Percentiles rank a stretch among this genome's conserved stretches.
Conservation (phyloP, 2,888 invertebrate species). For the Pseudeuparius sepicola region DNA sequence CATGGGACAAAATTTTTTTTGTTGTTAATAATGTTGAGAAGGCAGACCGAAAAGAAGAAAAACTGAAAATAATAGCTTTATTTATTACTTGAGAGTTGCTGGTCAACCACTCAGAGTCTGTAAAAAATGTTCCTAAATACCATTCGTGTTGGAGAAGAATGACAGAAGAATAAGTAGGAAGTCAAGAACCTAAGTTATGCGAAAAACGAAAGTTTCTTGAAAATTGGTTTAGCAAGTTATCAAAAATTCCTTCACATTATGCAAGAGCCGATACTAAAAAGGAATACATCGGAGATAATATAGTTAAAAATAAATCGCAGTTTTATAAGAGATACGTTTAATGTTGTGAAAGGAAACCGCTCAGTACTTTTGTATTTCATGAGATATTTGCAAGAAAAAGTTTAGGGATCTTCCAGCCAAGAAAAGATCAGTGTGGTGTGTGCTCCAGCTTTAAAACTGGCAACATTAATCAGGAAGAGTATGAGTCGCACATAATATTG, state of each 20-base stretch:
- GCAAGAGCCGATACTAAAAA: slow-evolving; percentile 11
- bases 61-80: slow-evolving; percentile 6
- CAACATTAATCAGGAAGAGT: slow-evolving; percentile 6
- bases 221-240: slow-evolving; percentile 10
- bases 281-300: slow-evolving; percentile 10
- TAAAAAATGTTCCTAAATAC: background rate
- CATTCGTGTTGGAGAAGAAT: slow-evolving; percentile 7
- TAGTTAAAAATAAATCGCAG: slow-evolving; percentile 10
- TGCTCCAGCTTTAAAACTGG: slow-evolving; percentile 8
- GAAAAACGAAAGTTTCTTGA: slow-evolving; percentile 7
- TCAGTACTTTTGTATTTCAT: too few relatives aligned
- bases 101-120: slow-evolving; percentile 8
- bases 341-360: slow-evolving; percentile 8
- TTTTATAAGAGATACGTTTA: slow-evolving; percentile 9
- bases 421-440: slow-evolving; percentile 10
- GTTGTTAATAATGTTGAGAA: too few relatives aligned
- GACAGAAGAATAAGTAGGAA: background rate
- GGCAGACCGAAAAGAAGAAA: too few relatives aligned
- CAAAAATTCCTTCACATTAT: slow-evolving; percentile 13
- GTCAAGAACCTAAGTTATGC: slow-evolving; percentile 9
- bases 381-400: too few relatives aligned
- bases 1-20: slow-evolving; percentile 7
- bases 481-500: slow-evolving; percentile 6
- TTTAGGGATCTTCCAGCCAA: slow-evolving; percentile 8
- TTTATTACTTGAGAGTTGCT: slow-evolving; percentile 11